Evolutionary conservation across 2,113 vertebrate genomes (phyloP), one percentile per base, ranked within the genome.

Genomic region (Aramus guarauna): DNA sequence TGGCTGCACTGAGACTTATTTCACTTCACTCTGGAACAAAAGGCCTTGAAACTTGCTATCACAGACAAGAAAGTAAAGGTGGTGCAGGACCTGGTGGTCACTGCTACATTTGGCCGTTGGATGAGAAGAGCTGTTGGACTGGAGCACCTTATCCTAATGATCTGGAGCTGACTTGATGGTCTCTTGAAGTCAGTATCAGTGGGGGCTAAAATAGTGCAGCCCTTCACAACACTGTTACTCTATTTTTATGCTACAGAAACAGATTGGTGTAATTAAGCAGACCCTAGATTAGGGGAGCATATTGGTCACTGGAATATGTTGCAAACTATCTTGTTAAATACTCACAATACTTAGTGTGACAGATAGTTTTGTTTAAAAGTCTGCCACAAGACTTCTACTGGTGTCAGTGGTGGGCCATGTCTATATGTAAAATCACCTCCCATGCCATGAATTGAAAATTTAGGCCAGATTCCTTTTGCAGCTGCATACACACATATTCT

Each of bases 401-500:
- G 17, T 64, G 23, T 50, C 56, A 53, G 39, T 26, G 66, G 13
- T 41, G 34, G 48, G 9, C 39, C 36, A 1, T 41, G 48, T 23
- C 71, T 72, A 32, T 0, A 1, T 1, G 3, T 50, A 85, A 94
- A 85, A 81, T 62, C 69, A 78, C 34, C 10, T 74, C 36, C 50
- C 37, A 60, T 14, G 20, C 15, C 18, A 13, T 19, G 47, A 71
- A 88, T 2, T 2, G 37, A 81, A 85, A 75, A 58, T 58, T 62
- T 36, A 67, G 37, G 17, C 15, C 47, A 71, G 48, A 75, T 63
- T 82, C 18, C 17, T 45, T 79, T 71, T 74, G 69, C 30, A 62
- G 41, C 32, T 88, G 36, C 0, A 0, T 45, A 67, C 21, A 24
- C 6, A 18, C 3, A 8, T 30, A 52, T 36, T 27, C 29, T 81